Evolutionary conservation across 2,888 invertebrate genomes (phyloP), one percentile per base, ranked within the genome.

Genomic region (Apoda limacodes): DNA sequence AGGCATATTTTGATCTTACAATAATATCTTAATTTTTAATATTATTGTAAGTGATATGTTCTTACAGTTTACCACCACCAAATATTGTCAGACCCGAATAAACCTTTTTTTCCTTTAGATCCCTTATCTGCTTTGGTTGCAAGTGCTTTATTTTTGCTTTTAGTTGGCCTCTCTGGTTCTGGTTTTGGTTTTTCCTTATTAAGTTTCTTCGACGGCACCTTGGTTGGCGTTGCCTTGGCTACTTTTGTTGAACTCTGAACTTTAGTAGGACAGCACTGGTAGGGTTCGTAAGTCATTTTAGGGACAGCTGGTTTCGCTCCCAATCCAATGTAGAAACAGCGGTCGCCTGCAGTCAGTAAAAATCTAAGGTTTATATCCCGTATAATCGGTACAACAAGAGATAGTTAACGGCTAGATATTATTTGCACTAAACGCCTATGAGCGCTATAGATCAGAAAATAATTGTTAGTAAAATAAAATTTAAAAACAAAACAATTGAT

Each of bases 261-360:
- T 85, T 90, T 89, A 74, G 88, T 88, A 75, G 92, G 93, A 85
- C 93, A 93, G 88, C 93, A 93, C 85, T 92, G 92, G 87, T 90
- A 93, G 70, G 93, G 90, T 87, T 89, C 90, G 83, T 89, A 92
- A 80, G 89, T 86, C 81, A 85, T 83, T 81, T 85, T 85, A 75
- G 88, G 87, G 75, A 87, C 83, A 65, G 85, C 85, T 76, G 83
- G 85, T 84, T 89, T 89, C 83, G 90, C 90, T 83, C 92, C 92
- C 88, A 93, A 88, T 85, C 93, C 93, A 86, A 93, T 91, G 91
- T 92, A 92, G 92, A 93, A 93, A 89, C 93, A 93, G 88, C 92
- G 92, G 89, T 93, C 93, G 90, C 93, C 93, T 93, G 92, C 90
- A 88, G 87, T 86, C 89, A 88, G 89, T 89, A 91, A 90, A 92